phyloP scores from a whole-genome alignment of 37 sponge, comb jelly and placozoan species.

The Cladorhizidae sp. region DNA sequence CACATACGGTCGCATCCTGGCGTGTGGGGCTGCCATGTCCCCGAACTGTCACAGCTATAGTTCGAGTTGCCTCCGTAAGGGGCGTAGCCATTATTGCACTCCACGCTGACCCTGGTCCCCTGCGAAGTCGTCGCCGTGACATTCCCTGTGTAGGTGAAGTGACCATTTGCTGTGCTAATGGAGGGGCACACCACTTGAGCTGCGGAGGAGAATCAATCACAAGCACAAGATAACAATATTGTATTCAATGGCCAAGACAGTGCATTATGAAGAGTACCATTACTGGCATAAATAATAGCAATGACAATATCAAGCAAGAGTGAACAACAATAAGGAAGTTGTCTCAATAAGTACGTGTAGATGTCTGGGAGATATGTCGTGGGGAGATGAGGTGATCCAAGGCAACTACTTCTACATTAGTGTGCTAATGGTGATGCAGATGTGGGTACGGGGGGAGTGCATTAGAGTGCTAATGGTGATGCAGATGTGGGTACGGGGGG shows the following conservation, averaged over 20 bases:
- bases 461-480: too few species aligned
- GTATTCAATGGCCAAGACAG: background rate
- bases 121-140: background rate
- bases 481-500: too few species aligned
- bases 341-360: too few species aligned
- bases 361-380: too few species aligned
- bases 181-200: background rate
- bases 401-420: too few species aligned
- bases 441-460: too few species aligned
- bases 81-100: conserved; percentile 27
- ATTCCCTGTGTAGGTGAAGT: background rate
- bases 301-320: too few species aligned
- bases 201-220: background rate
- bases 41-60: conserved; percentile 11
- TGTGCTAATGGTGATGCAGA: too few species aligned
- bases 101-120: conserved; percentile 22
- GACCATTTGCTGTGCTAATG: background rate
- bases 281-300: too few species aligned
- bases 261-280: too few species aligned
- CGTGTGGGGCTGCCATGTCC: conserved; percentile 26
- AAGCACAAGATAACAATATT: background rate
- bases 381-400: too few species aligned
- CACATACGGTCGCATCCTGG: conserved; percentile 43
- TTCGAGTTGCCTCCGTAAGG: background rate
- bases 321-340: too few species aligned